phyloP scores from a whole-genome alignment of 1,140 invertebrate species.

The Holotrichia oblita region DNA sequence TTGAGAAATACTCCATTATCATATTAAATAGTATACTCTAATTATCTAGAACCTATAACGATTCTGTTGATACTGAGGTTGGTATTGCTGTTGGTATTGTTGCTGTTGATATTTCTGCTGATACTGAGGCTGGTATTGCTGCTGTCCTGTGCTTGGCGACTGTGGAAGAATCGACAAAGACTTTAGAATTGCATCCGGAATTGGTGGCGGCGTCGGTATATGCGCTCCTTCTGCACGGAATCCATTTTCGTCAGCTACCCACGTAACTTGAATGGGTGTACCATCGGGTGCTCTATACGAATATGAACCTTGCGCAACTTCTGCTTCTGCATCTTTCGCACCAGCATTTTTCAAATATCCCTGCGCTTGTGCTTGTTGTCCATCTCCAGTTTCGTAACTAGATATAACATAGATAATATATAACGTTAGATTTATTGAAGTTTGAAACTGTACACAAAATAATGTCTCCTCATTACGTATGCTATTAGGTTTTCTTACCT shows the following conservation, averaged over 20 bases:
- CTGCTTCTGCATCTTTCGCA: slow-evolving; percentile 63
- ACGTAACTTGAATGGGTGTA: slow-evolving; percentile 64
- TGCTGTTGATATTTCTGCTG: not conserved
- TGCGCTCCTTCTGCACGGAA: slow-evolving; percentile 70
- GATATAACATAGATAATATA: not conserved
- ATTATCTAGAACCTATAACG: slow-evolving; percentile 4
- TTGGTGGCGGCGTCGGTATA: slow-evolving; percentile 73
- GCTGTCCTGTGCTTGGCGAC: not conserved
- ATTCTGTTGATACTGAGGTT: slow-evolving; percentile 26
- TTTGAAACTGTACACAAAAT: not conserved
- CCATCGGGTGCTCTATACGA: slow-evolving; percentile 70
- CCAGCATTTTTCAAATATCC: slow-evolving; percentile 68
- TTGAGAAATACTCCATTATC: not conserved
- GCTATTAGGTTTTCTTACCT: not conserved
- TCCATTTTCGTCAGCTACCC: slow-evolving; percentile 70
- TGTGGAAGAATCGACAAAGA: slow-evolving; percentile 60
- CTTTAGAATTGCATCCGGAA: slow-evolving; percentile 71
- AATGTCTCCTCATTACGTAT: not conserved
- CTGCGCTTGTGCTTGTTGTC: slow-evolving; percentile 68
- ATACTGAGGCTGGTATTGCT: not conserved
- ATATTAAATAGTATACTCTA: not conserved
- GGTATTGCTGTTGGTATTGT: slow-evolving; percentile 3
- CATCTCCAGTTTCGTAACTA: slow-evolving; percentile 72
- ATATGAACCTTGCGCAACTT: slow-evolving; percentile 67
- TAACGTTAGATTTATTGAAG: not conserved